Evolutionary conservation across 2,797 vertebrate species (phyloP), one percentile per base, ranked within the genome.

Genomic region (Catamblyrhynchus diadema): DNA sequence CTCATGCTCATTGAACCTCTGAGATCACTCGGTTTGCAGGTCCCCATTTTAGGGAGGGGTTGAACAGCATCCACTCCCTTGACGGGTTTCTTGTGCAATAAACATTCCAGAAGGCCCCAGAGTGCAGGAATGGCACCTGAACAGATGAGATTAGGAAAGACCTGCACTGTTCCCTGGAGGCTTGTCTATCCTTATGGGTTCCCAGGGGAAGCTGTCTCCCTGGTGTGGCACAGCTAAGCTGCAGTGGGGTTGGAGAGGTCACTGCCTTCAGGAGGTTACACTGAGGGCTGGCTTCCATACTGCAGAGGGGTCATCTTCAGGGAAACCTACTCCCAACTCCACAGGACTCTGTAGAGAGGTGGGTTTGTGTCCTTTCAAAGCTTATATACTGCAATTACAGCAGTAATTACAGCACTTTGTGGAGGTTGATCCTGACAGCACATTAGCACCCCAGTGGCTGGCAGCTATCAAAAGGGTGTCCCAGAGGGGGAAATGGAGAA

Each of bases 371-470:
- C 45, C 44, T 65, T 30, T 24, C 44, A 11, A 33, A 81, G 35
- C 21, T 5, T 1, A 8, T 0, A 0, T 6, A 2, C 32, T 30
- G 28, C 33, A 48, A 7, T 32, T 44, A 12, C 7, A 30, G 6
- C 18, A n/a, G 32, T 22, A 54, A 54, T 54, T 8, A 18, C 18
- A 57, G 2, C 12, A 4, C 27, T 35, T 64, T 28, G 45, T 60
- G 42, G 10, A 4, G 7, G 8, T 7, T 37, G 18, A 13, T 69
- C 83, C 54, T 79, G 33, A 20, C 79, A 75, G 53, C 18, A n/a
- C 10, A 1, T 41, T n/a, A 45, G 42, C n/a, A 14, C 57, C 9
- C 28, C 18, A 22, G 48, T 2, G 5, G 23, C 65, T 85, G 32
- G 21, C 39, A 28, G 33, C 54, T 50, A 17, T 50, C 39, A n/a